Percentiles rank a stretch among this genome's conserved stretches.
Conservation (phyloP, 2,888 invertebrate genomes). For the Gandaritis pyraliata region DNA sequence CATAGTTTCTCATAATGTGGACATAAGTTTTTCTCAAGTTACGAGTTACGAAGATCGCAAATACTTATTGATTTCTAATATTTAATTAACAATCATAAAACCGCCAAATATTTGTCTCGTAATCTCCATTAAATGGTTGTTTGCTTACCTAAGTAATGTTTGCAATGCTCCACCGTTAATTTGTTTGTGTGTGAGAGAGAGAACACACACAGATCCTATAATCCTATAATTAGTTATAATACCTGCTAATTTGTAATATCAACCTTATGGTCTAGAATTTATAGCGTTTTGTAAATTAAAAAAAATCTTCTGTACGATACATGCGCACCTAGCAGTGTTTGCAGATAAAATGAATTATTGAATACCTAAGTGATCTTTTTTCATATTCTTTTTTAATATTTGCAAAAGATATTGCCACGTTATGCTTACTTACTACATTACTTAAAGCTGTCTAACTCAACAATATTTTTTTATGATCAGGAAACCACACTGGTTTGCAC, state of each 20-base stretch:
- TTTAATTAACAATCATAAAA: slow-evolving; percentile 50
- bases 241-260: slow-evolving; percentile 1
- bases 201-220: slow-evolving; percentile 20
- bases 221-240: slow-evolving; percentile 17
- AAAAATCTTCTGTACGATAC: too few species aligned
- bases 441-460: neutral
- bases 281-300: too few species aligned
- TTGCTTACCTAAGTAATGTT: slow-evolving; percentile 40
- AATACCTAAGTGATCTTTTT: too few species aligned
- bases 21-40: too few species aligned
- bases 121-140: slow-evolving; percentile 39
- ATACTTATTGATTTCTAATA: slow-evolving; percentile 26
- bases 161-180: slow-evolving; percentile 26
- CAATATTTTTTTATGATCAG: slow-evolving; percentile 14
- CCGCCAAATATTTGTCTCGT: slow-evolving; percentile 47
- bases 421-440: neutral
- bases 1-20: too few species aligned
- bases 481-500: slow-evolving; percentile 8
- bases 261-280: neutral
- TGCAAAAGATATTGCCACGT: neutral
- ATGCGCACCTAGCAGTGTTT: neutral
- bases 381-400: too few species aligned
- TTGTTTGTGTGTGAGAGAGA: slow-evolving; percentile 36
- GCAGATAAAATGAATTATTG: neutral
- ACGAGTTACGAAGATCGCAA: slow-evolving; percentile 8